A percentile compares a stretch with the other conserved stretches of the same genome.
Evolutionary conservation across 2,797 vertebrate genomes (phyloP).

Genomic region (Pristis pectinata): DNA sequence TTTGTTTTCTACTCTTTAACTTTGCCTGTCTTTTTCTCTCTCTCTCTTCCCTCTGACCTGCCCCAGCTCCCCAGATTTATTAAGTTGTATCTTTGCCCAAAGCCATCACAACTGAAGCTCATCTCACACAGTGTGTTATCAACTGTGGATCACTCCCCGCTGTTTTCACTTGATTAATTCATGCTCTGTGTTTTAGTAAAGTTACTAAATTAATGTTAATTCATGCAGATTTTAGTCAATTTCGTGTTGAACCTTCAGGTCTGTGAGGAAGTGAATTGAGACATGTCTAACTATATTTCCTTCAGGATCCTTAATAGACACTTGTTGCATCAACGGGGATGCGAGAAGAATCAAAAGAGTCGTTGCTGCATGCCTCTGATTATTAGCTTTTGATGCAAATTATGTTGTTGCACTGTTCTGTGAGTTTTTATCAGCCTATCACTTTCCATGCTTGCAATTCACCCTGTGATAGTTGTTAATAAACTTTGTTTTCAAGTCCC

Average conservation of each 20-base stretch:
- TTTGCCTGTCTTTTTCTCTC: neutral
- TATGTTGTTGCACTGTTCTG: neutral
- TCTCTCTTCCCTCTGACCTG: neutral
- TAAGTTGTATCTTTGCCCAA: neutral
- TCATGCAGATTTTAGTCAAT: slow-evolving; percentile 23
- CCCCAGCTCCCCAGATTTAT: neutral
- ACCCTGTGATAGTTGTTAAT: too few species aligned
- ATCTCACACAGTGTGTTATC: neutral
- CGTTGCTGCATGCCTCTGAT: neutral
- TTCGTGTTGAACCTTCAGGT: slow-evolving; percentile 16
- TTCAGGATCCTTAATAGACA: neutral
- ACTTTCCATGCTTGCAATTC: too few species aligned
- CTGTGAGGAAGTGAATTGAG: slow-evolving; percentile 9
- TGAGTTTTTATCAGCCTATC: neutral
- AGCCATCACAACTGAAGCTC: neutral
- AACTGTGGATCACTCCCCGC: neutral
- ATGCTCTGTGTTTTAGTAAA: neutral
- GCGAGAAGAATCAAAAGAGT: neutral
- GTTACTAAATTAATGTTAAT: slow-evolving; percentile 13
- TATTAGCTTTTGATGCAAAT: neutral
- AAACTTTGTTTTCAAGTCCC: too few species aligned
- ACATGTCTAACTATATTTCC: neutral
- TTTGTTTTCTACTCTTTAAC: too few species aligned
- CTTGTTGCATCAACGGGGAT: neutral
- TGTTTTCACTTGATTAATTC: neutral